Percentiles rank a stretch among this genome's conserved stretches.
phyloP scores from a whole-genome alignment of 2,888 invertebrate genomes.

The Gymnocheta viridis region DNA sequence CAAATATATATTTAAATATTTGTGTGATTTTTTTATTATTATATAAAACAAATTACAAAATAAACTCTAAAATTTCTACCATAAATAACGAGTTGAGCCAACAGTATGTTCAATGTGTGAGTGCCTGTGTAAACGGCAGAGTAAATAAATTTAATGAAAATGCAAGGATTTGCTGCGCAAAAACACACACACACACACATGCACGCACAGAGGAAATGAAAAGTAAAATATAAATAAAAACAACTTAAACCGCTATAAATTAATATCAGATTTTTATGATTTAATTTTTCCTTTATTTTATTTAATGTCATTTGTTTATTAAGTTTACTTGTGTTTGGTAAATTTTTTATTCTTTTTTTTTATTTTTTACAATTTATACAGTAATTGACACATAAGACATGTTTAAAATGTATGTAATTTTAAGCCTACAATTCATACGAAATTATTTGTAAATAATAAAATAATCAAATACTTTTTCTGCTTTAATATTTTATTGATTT shows the following conservation, averaged over 20 bases:
- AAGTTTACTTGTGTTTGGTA: constrained; percentile 9
- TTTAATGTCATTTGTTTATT: constrained; percentile 33
- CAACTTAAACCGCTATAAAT: constrained; percentile 47
- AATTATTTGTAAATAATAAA: constrained; percentile 56
- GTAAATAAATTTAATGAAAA: constrained; percentile 23
- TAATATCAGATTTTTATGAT: constrained; percentile 52
- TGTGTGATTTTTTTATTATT: background rate
- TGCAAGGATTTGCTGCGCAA: constrained; percentile 1
- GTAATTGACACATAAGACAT: constrained; percentile 70
- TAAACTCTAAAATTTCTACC: background rate
- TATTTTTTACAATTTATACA: constrained; percentile 67
- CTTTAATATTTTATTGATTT: constrained; percentile 14
- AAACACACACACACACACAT: background rate
- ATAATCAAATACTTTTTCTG: constrained; percentile 32
- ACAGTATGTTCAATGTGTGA: background rate
- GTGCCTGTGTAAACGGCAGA: background rate
- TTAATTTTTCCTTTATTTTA: constrained; percentile 52
- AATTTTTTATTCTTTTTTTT: constrained; percentile 1
- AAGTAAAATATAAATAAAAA: background rate
- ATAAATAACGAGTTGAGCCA: background rate
- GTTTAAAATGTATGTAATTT: constrained; percentile 56
- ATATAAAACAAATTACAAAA: background rate
- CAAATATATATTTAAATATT: background rate
- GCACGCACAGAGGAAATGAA: background rate
- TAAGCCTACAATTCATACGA: constrained; percentile 59